Evolutionary conservation across 2,797 vertebrate species (phyloP), one percentile per base, ranked within the genome.

Genomic region (Apogon hyalosoma): DNA sequence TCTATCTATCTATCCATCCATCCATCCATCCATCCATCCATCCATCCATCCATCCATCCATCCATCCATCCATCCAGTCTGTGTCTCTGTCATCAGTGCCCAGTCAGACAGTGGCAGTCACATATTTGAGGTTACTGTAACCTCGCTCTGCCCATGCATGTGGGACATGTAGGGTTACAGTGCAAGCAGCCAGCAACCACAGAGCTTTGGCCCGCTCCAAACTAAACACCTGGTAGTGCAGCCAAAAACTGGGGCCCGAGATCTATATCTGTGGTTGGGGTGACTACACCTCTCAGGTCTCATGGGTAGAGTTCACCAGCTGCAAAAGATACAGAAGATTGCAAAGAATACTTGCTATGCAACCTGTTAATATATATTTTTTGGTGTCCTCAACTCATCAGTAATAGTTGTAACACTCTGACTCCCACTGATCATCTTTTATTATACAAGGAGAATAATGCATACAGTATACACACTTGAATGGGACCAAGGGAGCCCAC

Each of bases 171-270:
- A 75, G 71, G 73, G 78, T 82, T 86, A 80, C 62, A 72, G 56
- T 75, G 36, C 62, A 83, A 67, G 65, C 72, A 84, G 63, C 66
- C 68, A 50, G 75, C 51, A 79, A 69, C 80, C 75, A 59, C 86
- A 84, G 52, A 38, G 36, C 72, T 68, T 73, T 7, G 40, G 67
- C 75, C 42, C 63, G 59, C 19, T 89, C 87, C 87, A 90, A 88
- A 72, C 71, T 47, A 88, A 90, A 90, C 83, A 89, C 81, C 84
- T 87, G 77, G 80, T 59, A 52, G 73, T 69, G 72, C 41, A 69
- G 69, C 63, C 58, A 68, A 71, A 78, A 69, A 42, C 77, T 63
- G 58, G 3, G 53, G 62, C 41, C 73, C 55, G 5, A 63, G 55
- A 59, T 73, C 57, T 57, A 12, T 63, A 56, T 66, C 54, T 74